Base-by-base conservation (phyloP, 2,888 invertebrate genomes). In the Pseudoips prasinana region DNA sequence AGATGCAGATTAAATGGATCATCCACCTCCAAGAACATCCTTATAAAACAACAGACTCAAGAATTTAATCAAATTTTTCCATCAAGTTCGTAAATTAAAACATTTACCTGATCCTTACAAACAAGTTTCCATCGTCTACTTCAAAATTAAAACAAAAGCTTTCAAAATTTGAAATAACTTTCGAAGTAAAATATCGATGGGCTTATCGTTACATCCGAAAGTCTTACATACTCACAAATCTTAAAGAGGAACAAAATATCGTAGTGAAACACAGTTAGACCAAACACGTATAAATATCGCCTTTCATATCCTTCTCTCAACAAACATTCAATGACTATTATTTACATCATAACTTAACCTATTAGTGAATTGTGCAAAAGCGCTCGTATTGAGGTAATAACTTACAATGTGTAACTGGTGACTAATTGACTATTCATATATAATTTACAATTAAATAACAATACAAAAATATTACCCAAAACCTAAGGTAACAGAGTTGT, bases 331-430 rank as follows among this genome's bases (percentile, higher is more conserved):
- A 53, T 54, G 65, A 64, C 65, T 62, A 65, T 65, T 79, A 77
- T 79, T 73, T 79, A 79, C 81, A 78, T 65, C 50, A 59, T 57
- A 63, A 58, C 64, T 68, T 50, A 57, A 38, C n/a, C 61, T 74
- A 68, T 56, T 74, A 77, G 85, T 84, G 84, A 75, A 81, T 80
- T 76, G 85, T 87, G 87, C 87, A 81, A 82, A 82, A 86, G 84
- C 85, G 84, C 81, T 81, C 84, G 74, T 72, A 74, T 65, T 84
- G 87, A 86, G 87, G 87, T 86, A 86, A 84, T 84, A 83, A 81
- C 80, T 85, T 85, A 85, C 73, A 70, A 69, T 72, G 83, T 84
- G 80, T 82, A 78, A 81, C 79, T 86, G 85, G 86, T 86, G 87
- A 87, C 86, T 83, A 83, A 75, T 72, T 87, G 85, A 87, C 86